Conservation (phyloP, 1,140 invertebrate species). For the Drosophila willistoni region DNA sequence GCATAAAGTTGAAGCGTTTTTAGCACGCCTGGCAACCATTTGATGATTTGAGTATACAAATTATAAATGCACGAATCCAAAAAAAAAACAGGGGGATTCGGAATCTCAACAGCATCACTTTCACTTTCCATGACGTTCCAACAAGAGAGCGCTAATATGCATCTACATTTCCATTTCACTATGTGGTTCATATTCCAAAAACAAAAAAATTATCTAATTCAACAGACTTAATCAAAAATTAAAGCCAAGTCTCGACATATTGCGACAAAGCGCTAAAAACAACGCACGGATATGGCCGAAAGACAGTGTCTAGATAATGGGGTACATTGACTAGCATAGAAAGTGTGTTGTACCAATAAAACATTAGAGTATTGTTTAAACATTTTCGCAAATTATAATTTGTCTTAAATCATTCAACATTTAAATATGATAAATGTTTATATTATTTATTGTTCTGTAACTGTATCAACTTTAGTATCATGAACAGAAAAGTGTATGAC, state of each 20-base stretch:
- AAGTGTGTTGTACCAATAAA: background rate
- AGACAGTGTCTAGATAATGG: constrained; percentile 18
- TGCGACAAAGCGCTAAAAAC: constrained; percentile 47
- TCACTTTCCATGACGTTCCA: constrained; percentile 62
- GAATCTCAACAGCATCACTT: constrained; percentile 54
- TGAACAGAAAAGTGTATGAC: constrained; percentile 26
- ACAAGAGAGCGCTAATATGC: constrained; percentile 57
- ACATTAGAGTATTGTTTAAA: no score
- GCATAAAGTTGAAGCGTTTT: constrained; percentile 62
- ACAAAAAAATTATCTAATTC: constrained; percentile 68
- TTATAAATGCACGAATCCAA: constrained; percentile 73
- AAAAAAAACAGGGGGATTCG: constrained; percentile 23
- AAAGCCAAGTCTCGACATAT: constrained; percentile 37
- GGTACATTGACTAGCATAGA: constrained; percentile 14
- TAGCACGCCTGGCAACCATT: constrained; percentile 62
- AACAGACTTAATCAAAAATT: constrained; percentile 51
- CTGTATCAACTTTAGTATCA: no score
- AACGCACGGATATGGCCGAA: constrained; percentile 36
- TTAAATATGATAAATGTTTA: background rate
- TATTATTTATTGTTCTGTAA: no score
- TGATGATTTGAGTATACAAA: constrained; percentile 53
- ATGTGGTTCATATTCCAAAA: constrained; percentile 42
- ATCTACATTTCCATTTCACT: constrained; percentile 31
- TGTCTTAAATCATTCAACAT: background rate
- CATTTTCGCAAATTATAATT: background rate